Percentiles rank a stretch among this genome's conserved stretches.
Evolutionary conservation across 2,113 vertebrate genomes (phyloP).

Genomic region (Tautogolabrus adspersus): DNA sequence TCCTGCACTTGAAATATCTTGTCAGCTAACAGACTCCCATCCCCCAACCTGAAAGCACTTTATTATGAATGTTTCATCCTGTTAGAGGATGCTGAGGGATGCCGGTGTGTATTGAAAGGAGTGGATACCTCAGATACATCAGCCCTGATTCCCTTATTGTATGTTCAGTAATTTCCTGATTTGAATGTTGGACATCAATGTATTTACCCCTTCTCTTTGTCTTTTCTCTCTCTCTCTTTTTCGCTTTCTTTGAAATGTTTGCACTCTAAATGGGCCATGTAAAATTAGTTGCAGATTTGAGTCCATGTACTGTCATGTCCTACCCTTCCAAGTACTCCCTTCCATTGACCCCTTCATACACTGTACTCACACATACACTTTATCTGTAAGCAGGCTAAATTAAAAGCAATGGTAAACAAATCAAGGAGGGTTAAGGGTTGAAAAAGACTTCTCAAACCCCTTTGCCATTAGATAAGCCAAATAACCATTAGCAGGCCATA

Average conservation of each 20-base stretch:
- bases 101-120: neutral
- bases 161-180: conserved; percentile 37
- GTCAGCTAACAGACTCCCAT: neutral
- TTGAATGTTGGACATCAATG: neutral
- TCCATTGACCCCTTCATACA: conserved; percentile 8
- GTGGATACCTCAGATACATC: conserved; percentile 15
- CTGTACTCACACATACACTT: neutral
- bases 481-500: too few relatives aligned
- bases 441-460: too few relatives aligned
- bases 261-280: conserved; percentile 33
- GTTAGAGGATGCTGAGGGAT: conserved; percentile 3
- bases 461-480: too few relatives aligned
- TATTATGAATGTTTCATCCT: neutral
- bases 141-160: neutral
- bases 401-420: too few relatives aligned
- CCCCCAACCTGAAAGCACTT: neutral
- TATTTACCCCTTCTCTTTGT: too few relatives aligned
- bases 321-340: conserved; percentile 8
- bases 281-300: conserved; percentile 35
- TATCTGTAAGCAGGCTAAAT: too few relatives aligned
- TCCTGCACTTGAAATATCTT: neutral
- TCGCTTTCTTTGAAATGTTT: neutral
- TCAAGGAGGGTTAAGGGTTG: too few relatives aligned
- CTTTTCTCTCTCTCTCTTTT: neutral
- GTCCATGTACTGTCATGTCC: conserved; percentile 18